Evolutionary conservation across 2,888 invertebrate genomes (phyloP), one percentile per base, ranked within the genome.

Genomic region (Ypsolopha sequella): DNA sequence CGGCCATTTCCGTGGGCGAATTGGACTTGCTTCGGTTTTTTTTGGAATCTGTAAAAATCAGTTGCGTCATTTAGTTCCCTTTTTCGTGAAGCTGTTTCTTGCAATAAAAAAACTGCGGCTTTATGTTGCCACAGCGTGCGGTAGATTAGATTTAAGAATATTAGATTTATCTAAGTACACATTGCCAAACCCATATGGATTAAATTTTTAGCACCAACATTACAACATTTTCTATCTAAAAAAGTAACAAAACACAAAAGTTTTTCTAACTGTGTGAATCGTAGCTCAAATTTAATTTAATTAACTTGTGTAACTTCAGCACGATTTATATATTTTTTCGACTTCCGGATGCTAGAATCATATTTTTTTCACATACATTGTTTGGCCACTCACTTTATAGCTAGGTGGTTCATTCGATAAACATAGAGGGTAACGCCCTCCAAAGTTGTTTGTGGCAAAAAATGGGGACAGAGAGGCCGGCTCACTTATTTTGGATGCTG

Each of bases 371-470:
- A 33, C 47, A 36, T 36, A 11, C 47, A 14, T 47, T 47, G 35
- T 76, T 51, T 72, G 72, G 68, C 63, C 73, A 64, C 67, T 67
- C 69, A 70, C 68, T 73, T 69, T 66, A 14, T 60, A 67, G 74
- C 73, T 79, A 81, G 76, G 68, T 77, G 76, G 71, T 78, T 71
- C 68, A 67, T 72, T 63, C 64, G 70, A 69, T 68, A 24, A 24
- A 24, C 24, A 66, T 76, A 76, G 65, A 76, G 85, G 82, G 76
- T 78, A 80, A 76, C 80, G 85, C 79, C 82, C 85, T 80, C 79
- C 61, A 62, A 79, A 81, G 84, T 81, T 84, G 85, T 82, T 85
- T 82, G 81, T 75, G 74, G 84, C 77, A 84, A 86, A 86, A 86
- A 86, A 84, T 84, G 82, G 69, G 85, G 81, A 77, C 84, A 76